Conservation (phyloP, 2,888 invertebrate genomes). For the Zootermopsis nevadensis region DNA sequence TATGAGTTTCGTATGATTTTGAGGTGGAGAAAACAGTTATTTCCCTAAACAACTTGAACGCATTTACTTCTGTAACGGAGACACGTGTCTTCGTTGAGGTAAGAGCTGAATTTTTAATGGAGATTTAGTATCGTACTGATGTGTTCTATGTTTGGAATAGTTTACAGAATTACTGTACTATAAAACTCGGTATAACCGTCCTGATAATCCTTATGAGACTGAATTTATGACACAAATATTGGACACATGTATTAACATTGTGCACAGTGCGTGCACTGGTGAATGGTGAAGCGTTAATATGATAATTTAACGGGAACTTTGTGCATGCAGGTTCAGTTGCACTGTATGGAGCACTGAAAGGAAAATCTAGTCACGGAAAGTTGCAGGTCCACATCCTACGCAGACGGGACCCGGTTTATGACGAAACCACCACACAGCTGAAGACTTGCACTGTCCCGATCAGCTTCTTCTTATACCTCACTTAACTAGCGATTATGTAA, state of each 20-base stretch:
- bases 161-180: too few relatives aligned
- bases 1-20: too few relatives aligned
- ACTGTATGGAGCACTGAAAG: background rate
- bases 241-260: background rate
- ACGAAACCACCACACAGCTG: background rate
- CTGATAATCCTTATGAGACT: too few relatives aligned
- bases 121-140: too few relatives aligned
- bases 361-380: background rate
- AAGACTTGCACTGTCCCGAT: background rate
- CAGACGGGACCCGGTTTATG: background rate
- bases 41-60: too few relatives aligned
- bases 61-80: too few relatives aligned
- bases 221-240: too few relatives aligned
- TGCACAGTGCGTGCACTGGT: background rate
- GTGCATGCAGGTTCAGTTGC: background rate
- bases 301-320: background rate
- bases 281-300: background rate
- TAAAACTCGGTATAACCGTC: too few relatives aligned
- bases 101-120: too few relatives aligned
- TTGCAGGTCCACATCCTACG: conserved; percentile 1
- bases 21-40: too few relatives aligned
- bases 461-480: background rate
- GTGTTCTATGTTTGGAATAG: too few relatives aligned
- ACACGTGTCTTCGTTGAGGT: too few relatives aligned
- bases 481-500: background rate